A percentile compares a stretch with the other conserved stretches of the same genome.
These are phyloP conservation scores for Myotis davidii DNA, from an alignment of 2,113 vertebrate genomes.

Conservation along the genomic window DNA sequence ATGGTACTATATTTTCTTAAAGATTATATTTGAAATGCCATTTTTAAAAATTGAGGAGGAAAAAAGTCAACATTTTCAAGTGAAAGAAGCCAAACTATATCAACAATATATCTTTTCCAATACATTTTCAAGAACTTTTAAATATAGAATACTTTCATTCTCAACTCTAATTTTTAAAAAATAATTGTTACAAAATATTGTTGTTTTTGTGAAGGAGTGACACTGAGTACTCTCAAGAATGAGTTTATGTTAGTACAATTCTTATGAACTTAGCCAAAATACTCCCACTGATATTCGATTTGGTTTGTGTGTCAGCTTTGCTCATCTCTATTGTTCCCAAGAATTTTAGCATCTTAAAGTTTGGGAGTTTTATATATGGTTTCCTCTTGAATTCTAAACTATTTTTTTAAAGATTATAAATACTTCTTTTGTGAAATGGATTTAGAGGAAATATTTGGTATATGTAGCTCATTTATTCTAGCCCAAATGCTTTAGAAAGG, in stretches of 20 bases:
- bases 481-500: background rate
- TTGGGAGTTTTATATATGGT: background rate
- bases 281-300: background rate
- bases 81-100: background rate
- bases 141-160: background rate
- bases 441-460: background rate
- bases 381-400: constrained; percentile 44
- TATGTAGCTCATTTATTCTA: background rate
- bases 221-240: background rate
- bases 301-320: constrained; percentile 28
- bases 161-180: constrained; percentile 14
- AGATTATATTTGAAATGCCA: background rate
- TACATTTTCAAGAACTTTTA: background rate
- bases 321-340: background rate
- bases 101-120: background rate
- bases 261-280: background rate
- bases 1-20: constrained; percentile 12
- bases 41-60: background rate
- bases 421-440: background rate
- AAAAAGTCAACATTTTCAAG: background rate
- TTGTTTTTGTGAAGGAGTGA: background rate
- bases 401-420: background rate
- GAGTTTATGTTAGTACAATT: background rate
- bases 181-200: background rate
- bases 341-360: background rate